Conservation (phyloP, 2,113 vertebrate genomes). For the Redunca redunca region DNA sequence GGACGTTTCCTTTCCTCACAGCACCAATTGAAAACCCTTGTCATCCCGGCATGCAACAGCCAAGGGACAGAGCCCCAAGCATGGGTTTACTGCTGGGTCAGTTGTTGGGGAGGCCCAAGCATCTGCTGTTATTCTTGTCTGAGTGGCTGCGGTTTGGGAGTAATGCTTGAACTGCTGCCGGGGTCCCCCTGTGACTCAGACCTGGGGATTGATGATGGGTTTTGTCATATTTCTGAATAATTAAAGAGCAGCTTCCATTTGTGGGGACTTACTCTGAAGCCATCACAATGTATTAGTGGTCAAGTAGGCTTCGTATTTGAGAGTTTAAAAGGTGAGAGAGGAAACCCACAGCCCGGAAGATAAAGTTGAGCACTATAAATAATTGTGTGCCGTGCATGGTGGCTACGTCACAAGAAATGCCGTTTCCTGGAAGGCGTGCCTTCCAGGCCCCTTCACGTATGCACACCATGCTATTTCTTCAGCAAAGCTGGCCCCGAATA, state of each 20-base stretch:
- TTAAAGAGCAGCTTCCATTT: slow-evolving; percentile 45
- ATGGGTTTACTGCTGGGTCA: not conserved
- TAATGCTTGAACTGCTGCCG: not conserved
- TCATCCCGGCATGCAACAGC: not conserved
- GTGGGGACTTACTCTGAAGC: not conserved
- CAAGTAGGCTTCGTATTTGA: not conserved
- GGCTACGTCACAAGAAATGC: not conserved
- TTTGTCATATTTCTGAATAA: slow-evolving; percentile 46
- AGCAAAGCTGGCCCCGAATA: not conserved
- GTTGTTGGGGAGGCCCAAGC: not conserved
- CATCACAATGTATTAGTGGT: slow-evolving; percentile 21
- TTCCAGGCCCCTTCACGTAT: not conserved
- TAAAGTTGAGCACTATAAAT: not conserved
- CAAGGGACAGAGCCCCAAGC: not conserved
- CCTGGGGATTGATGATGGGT: not conserved
- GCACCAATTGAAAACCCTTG: not conserved
- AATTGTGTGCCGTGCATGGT: not conserved
- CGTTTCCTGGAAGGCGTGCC: not conserved
- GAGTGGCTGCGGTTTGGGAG: not conserved
- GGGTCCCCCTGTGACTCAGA: not conserved
- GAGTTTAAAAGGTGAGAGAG: not conserved
- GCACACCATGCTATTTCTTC: not conserved
- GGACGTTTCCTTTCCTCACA: not conserved
- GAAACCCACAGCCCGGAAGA: not conserved
- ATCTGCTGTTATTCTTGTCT: not conserved